phyloP scores from a whole-genome alignment of 35 echinoderm and acorn worm species.

The Heliocidaris tuberculata region DNA sequence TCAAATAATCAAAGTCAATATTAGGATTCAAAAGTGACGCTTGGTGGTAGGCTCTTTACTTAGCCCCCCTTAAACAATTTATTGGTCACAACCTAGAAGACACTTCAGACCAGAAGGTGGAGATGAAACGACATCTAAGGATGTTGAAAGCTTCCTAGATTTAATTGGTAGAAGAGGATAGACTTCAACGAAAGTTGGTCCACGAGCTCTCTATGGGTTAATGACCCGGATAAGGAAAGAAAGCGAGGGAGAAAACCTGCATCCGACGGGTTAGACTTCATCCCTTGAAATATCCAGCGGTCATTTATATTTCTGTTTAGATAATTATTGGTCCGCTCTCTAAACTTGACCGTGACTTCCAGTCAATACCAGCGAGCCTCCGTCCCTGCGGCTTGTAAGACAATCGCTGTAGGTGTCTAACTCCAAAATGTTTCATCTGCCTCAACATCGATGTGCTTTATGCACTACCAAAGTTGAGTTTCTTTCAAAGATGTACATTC shows the following conservation, averaged over 20 bases:
- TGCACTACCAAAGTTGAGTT: not conserved
- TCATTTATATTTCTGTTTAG: not conserved
- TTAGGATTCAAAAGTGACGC: constrained; percentile 36
- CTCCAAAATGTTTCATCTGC: not conserved
- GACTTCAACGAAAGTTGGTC: not conserved
- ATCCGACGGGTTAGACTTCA: not conserved
- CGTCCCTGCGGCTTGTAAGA: not conserved
- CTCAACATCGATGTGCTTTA: not conserved
- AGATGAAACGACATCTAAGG: not conserved
- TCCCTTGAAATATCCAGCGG: not conserved
- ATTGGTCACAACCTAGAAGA: not conserved
- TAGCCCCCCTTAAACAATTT: not conserved
- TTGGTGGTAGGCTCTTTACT: not conserved
- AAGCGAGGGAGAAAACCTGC: not conserved
- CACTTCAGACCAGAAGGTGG: not conserved
- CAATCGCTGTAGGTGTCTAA: not conserved
- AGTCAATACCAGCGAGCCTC: not conserved
- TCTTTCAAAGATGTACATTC: not conserved
- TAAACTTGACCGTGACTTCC: not conserved
- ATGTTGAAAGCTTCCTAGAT: not conserved
- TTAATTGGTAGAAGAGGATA: not conserved
- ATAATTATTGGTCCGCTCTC: not conserved
- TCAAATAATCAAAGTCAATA: constrained; percentile 44
- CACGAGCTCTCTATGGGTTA: not conserved
- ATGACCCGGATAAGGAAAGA: not conserved